Conservation (phyloP, 2,113 vertebrate genomes). For the Hiodon tergisus region DNA sequence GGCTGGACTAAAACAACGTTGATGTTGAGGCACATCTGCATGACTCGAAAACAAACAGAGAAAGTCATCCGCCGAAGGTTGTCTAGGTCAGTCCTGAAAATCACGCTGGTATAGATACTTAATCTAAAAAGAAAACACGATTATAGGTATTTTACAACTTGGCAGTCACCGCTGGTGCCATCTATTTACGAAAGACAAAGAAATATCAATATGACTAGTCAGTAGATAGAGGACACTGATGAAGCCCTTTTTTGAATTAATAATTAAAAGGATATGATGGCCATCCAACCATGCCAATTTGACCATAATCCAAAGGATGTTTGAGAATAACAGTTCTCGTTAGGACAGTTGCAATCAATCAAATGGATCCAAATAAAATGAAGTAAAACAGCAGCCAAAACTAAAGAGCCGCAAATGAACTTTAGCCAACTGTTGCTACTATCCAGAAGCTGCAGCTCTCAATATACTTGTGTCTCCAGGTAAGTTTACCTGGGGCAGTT, state of each 20-base stretch:
- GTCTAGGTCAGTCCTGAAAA: conserved; percentile 36
- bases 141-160: neutral
- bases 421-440: too few relatives aligned
- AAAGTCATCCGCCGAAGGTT: neutral
- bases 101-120: conserved; percentile 38
- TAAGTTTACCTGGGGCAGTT: too few relatives aligned
- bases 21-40: conserved; percentile 12
- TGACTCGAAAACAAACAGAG: neutral
- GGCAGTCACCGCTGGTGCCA: neutral
- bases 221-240: neutral
- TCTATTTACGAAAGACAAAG: neutral
- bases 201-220: neutral
- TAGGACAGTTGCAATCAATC: too few relatives aligned
- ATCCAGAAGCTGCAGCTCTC: too few relatives aligned
- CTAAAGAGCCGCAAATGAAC: too few relatives aligned
- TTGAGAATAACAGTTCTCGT: neutral
- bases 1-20: neutral
- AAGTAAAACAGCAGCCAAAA: too few relatives aligned
- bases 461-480: too few relatives aligned
- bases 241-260: conserved; percentile 6
- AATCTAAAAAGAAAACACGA: neutral
- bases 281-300: neutral
- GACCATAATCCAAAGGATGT: neutral
- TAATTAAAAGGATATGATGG: neutral
- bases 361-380: too few relatives aligned